Percentiles rank a stretch among this genome's conserved stretches.
phyloP scores from a whole-genome alignment of 2,888 invertebrate species.

The Xestia ashworthii region DNA sequence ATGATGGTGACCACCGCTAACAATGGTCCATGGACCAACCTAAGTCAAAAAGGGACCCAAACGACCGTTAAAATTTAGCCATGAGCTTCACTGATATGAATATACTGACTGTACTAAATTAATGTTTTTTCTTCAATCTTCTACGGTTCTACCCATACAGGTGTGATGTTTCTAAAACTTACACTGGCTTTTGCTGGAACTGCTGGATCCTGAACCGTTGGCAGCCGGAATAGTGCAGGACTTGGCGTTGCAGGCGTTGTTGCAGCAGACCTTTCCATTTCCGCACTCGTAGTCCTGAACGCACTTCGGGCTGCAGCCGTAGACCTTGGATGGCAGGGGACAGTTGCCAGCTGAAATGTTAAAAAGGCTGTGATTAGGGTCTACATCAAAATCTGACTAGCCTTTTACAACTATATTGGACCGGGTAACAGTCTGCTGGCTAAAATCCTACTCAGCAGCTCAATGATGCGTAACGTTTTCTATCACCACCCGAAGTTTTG shows the following conservation, averaged over 20 bases:
- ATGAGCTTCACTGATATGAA: too few species aligned
- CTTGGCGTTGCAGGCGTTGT: slow-evolving; percentile 93
- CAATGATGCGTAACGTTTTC: not conserved
- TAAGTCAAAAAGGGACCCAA: too few species aligned
- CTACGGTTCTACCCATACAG: not conserved
- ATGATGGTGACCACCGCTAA: too few species aligned
- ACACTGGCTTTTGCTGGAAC: slow-evolving; percentile 79
- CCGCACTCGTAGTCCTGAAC: slow-evolving; percentile 92
- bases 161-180: slow-evolving; percentile 56
- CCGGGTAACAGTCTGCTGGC: not conserved
- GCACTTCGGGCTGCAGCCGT: slow-evolving; percentile 93
- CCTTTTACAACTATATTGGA: not conserved
- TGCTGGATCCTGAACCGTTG: slow-evolving; percentile 70
- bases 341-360: slow-evolving; percentile 86
- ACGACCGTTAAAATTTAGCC: too few species aligned
- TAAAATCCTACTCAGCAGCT: not conserved
- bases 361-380: not conserved
- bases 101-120: not conserved
- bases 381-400: not conserved
- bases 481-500: not conserved
- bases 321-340: slow-evolving; percentile 92
- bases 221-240: slow-evolving; percentile 91
- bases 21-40: too few species aligned
- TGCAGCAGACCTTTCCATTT: slow-evolving; percentile 92
- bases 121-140: not conserved